Percentiles rank a stretch among this genome's conserved stretches.
These are phyloP conservation scores for Bos indicus DNA, from an alignment of 2,113 vertebrate genomes.

Conservation along the genomic window DNA sequence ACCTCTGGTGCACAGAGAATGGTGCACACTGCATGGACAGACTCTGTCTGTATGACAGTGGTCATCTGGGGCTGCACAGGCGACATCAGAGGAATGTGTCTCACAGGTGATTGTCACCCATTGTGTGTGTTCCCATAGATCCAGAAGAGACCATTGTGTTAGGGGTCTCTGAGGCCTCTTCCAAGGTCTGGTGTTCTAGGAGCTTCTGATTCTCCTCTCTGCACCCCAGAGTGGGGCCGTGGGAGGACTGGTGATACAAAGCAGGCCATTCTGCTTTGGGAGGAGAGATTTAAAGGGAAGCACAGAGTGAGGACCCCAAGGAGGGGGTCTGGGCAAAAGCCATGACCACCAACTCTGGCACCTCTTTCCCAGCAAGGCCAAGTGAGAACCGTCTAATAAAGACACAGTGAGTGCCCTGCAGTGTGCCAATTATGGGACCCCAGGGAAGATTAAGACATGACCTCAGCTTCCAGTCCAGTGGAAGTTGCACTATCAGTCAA, in stretches of 20 bases:
- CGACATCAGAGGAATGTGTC: neutral
- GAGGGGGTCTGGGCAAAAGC: neutral
- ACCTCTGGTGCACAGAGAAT: neutral
- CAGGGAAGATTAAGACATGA: neutral
- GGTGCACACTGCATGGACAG: neutral
- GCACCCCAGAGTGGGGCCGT: neutral
- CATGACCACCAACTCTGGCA: neutral
- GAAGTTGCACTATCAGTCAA: neutral
- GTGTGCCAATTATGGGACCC: neutral
- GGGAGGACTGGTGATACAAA: neutral
- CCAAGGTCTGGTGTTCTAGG: neutral
- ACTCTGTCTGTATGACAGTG: neutral
- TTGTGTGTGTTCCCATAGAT: neutral
- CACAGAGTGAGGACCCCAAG: neutral
- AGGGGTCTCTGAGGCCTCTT: neutral
- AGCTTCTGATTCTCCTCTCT: constrained; percentile 1
- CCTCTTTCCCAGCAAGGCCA: neutral
- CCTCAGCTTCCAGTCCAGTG: neutral
- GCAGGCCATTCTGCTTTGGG: neutral
- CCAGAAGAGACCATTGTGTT: neutral
- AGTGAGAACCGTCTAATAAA: neutral
- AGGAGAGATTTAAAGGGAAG: neutral
- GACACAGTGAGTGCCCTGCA: neutral
- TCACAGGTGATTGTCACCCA: neutral
- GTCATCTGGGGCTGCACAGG: neutral